Conservation (phyloP, 2,113 vertebrate genomes). For the Monopterus albus region DNA sequence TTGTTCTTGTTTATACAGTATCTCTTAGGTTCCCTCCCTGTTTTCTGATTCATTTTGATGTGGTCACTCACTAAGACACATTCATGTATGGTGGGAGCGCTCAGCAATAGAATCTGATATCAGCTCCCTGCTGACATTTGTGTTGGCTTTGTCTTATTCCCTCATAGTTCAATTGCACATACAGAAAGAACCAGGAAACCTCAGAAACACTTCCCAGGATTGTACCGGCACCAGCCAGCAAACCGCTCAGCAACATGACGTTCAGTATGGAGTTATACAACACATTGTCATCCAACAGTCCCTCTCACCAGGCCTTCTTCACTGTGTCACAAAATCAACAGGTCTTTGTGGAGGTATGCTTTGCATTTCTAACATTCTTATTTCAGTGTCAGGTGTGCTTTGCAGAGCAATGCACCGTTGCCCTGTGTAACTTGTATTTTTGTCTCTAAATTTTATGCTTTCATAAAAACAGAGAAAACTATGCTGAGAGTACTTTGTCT, state of each 20-base stretch:
- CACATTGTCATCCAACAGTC: conserved; percentile 79
- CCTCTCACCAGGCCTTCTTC: conserved; percentile 83
- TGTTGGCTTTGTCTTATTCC: conserved; percentile 43
- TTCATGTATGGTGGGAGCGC: background rate
- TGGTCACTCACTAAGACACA: conserved; percentile 22
- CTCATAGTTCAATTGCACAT: conserved; percentile 93
- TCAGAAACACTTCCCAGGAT: conserved; percentile 6
- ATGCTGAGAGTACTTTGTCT: conserved; percentile 41
- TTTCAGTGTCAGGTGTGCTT: background rate
- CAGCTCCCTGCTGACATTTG: conserved; percentile 52
- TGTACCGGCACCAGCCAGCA: conserved; percentile 26
- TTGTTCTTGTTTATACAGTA: conserved; percentile 36
- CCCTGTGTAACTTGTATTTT: conserved; percentile 12
- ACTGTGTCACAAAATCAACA: conserved; percentile 85
- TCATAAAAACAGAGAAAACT: conserved; percentile 7
- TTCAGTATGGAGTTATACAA: conserved; percentile 91
- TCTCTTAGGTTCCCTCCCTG: conserved; percentile 1
- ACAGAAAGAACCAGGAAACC: conserved; percentile 58
- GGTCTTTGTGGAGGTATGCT: conserved; percentile 91
- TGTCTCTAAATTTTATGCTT: background rate
- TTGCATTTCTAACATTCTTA: background rate
- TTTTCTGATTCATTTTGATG: conserved; percentile 7
- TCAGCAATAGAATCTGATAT: conserved; percentile 12
- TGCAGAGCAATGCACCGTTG: background rate
- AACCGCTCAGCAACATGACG: conserved; percentile 77